Percentiles rank a stretch among this genome's conserved stretches.
Evolutionary conservation across 1,140 invertebrate genomes (phyloP).

Genomic region (Trichomalopsis sarcophagae): DNA sequence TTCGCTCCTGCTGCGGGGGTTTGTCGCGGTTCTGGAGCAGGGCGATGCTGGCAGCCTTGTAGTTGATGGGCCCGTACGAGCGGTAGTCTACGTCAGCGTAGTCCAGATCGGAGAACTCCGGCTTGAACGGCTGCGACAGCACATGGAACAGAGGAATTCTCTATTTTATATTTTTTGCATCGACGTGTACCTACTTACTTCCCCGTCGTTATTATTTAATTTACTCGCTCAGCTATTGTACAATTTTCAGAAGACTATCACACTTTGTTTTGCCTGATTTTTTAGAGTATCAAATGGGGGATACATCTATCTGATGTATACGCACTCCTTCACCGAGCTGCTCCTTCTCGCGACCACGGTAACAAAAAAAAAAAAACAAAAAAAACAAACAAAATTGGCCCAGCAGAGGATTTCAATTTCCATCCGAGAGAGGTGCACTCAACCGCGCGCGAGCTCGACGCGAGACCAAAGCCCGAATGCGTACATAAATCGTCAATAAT

Average conservation of each 20-base stretch:
- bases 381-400: not conserved
- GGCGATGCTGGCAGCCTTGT: slow-evolving; percentile 57
- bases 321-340: slow-evolving; percentile 32
- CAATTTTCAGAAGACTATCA: no score
- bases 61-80: slow-evolving; percentile 86
- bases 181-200: no score
- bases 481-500: slow-evolving; percentile 13
- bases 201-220: no score
- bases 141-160: slow-evolving; percentile 54
- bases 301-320: no score
- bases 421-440: no score
- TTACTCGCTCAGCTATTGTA: no score
- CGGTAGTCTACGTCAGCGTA: slow-evolving; percentile 93
- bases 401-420: not conserved
- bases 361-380: not conserved
- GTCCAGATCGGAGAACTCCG: slow-evolving; percentile 86
- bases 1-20: slow-evolving; percentile 60
- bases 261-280: no score
- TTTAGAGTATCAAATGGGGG: no score
- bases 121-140: slow-evolving; percentile 79
- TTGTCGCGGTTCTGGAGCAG: slow-evolving; percentile 68
- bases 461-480: not conserved
- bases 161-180: no score
- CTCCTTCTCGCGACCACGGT: not conserved
- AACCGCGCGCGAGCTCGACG: no score